These are phyloP conservation scores for Sylvicola cinctus DNA, from an alignment of 2,888 invertebrate genomes.

Conservation along the genomic window DNA sequence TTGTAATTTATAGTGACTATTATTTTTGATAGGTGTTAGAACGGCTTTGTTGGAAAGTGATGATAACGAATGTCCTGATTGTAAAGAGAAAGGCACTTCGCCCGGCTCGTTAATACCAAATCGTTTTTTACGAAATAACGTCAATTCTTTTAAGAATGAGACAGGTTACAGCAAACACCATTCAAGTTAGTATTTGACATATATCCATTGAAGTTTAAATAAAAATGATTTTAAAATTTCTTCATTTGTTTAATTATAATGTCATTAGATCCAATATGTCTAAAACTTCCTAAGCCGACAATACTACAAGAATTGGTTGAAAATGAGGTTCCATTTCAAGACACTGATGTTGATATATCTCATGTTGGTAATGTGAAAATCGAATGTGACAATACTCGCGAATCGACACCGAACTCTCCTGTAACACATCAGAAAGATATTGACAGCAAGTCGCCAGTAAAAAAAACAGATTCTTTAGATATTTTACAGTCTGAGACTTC, in stretches of 20 bases:
- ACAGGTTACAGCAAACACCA: constrained; percentile 56
- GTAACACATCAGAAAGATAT: background rate
- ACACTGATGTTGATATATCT: background rate
- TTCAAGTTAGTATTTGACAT: too few species aligned
- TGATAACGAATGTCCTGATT: constrained; percentile 88
- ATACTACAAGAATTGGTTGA: background rate
- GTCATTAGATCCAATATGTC: too few species aligned
- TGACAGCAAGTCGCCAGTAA: background rate
- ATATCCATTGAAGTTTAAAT: too few species aligned
- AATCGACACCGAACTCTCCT: background rate
- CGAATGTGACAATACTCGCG: constrained; percentile 1
- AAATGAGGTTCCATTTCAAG: background rate
- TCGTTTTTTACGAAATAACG: constrained; percentile 72
- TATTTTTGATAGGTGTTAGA: constrained; percentile 47
- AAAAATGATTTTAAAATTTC: background rate
- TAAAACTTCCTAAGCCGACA: too few species aligned
- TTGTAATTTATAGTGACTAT: constrained; percentile 19
- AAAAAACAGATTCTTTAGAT: constrained; percentile 5
- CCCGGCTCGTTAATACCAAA: constrained; percentile 87
- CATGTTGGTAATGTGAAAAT: background rate
- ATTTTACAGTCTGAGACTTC: constrained; percentile 7
- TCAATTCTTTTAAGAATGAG: constrained; percentile 76
- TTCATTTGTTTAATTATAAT: background rate
- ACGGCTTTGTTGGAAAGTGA: constrained; percentile 77
- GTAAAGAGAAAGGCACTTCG: constrained; percentile 79